Conservation (phyloP, 2,113 vertebrate species). For the Cinclus mexicanus region DNA sequence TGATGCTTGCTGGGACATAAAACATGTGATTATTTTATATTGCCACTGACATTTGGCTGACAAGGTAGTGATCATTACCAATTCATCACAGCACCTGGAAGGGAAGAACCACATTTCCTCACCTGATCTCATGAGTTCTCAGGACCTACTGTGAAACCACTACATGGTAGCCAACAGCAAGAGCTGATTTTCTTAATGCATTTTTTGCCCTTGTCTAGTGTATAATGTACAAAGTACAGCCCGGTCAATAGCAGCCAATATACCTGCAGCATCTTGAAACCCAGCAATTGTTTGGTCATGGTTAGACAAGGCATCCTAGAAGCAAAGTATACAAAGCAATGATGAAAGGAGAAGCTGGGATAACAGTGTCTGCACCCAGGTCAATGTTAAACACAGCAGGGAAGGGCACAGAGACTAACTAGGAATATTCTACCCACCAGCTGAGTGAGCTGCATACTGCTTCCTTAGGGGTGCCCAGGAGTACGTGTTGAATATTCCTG, state of each 20-base stretch:
- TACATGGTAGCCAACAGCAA: neutral
- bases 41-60: neutral
- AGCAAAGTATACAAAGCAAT: neutral
- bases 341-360: neutral
- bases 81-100: neutral
- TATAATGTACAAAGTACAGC: neutral
- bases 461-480: rapidly evolving
- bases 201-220: neutral
- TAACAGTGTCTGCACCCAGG: neutral
- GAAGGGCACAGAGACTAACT: neutral
- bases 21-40: neutral
- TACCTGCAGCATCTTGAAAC: neutral
- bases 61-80: neutral
- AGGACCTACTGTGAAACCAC: neutral
- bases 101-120: neutral
- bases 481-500: neutral
- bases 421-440: neutral
- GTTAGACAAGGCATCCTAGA: neutral
- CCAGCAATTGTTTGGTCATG: neutral
- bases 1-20: neutral
- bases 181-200: neutral
- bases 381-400: neutral
- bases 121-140: neutral
- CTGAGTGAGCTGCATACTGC: neutral
- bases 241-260: neutral